Conservation (phyloP, 2,888 invertebrate species). For the Drosophila merina region DNA sequence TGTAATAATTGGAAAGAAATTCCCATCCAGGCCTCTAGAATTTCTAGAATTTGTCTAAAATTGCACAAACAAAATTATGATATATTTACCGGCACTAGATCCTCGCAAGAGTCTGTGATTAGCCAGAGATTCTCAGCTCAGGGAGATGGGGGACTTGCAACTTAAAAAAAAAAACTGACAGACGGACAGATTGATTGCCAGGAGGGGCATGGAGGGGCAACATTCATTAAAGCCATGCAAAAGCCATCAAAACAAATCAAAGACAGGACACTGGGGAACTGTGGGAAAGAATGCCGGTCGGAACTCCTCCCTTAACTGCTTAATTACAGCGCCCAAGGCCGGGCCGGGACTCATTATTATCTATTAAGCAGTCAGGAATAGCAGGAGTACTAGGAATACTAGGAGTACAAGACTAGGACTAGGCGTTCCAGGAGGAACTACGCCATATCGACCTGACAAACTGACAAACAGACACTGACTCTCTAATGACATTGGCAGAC, state of each 20-base stretch:
- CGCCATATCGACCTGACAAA: slow-evolving; percentile 33
- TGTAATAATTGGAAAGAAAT: slow-evolving; percentile 61
- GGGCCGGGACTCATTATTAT: slow-evolving; percentile 68
- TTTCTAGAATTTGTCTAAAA: slow-evolving; percentile 64
- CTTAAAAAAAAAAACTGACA: slow-evolving; percentile 26
- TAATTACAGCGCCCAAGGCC: slow-evolving; percentile 76
- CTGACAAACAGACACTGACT: slow-evolving; percentile 54
- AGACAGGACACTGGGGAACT: slow-evolving; percentile 64
- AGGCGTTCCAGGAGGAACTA: slow-evolving; percentile 18
- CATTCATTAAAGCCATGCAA: slow-evolving; percentile 76
- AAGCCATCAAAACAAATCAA: slow-evolving; percentile 78
- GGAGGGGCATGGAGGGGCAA: slow-evolving; percentile 27
- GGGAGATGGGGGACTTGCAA: slow-evolving; percentile 12
- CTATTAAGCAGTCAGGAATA: slow-evolving; percentile 72
- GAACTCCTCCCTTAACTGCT: slow-evolving; percentile 74
- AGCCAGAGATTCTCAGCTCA: slow-evolving; percentile 28
- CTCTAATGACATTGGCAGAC: slow-evolving; percentile 73
- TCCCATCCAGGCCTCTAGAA: slow-evolving; percentile 30
- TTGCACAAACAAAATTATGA: slow-evolving; percentile 74
- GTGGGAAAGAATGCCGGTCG: slow-evolving; percentile 63
- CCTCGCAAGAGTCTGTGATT: slow-evolving; percentile 54
- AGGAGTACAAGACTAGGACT: not conserved
- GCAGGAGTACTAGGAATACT: not conserved
- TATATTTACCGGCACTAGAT: slow-evolving; percentile 48
- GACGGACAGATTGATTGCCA: slow-evolving; percentile 64